Percentiles rank a stretch among this genome's conserved stretches.
Evolutionary conservation across 2,888 invertebrate genomes (phyloP).

Genomic region (Epistrophe eligans): DNA sequence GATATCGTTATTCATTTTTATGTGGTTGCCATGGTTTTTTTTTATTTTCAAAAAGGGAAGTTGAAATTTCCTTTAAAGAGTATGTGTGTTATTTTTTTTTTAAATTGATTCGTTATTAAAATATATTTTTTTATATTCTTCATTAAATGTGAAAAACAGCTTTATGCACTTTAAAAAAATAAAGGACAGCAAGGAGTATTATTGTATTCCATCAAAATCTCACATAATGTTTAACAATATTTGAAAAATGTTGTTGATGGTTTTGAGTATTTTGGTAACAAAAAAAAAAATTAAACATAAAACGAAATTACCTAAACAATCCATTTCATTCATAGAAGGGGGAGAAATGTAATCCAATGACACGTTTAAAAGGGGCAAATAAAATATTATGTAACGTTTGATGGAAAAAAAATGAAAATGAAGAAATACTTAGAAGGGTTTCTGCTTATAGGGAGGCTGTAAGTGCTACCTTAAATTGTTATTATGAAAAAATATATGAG

Average conservation of each 20-base stretch:
- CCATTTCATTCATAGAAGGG: not conserved
- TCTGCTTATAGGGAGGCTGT: not conserved
- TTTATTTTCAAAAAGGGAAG: not conserved
- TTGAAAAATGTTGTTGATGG: not conserved
- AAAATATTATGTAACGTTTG: not conserved
- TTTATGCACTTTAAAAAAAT: not conserved
- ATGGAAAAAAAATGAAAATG: not conserved
- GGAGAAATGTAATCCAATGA: not conserved
- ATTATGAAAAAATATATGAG: not conserved
- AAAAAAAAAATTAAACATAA: not conserved
- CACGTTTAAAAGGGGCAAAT: not conserved
- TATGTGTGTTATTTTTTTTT: not conserved
- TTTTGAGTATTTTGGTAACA: not conserved
- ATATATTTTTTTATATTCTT: not conserved
- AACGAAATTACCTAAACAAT: not conserved
- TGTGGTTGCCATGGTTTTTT: slow-evolving; percentile 4
- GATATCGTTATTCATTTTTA: slow-evolving; percentile 2
- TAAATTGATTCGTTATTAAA: slow-evolving; percentile 15
- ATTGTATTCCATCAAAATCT: not conserved
- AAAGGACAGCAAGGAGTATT: not conserved
- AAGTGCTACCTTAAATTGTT: not conserved
- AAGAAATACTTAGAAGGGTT: not conserved
- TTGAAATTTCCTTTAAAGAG: not conserved
- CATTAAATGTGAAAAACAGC: not conserved
- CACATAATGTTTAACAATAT: not conserved